Conservation (phyloP, 2,113 vertebrate genomes). For the Pedionomus torquatus region DNA sequence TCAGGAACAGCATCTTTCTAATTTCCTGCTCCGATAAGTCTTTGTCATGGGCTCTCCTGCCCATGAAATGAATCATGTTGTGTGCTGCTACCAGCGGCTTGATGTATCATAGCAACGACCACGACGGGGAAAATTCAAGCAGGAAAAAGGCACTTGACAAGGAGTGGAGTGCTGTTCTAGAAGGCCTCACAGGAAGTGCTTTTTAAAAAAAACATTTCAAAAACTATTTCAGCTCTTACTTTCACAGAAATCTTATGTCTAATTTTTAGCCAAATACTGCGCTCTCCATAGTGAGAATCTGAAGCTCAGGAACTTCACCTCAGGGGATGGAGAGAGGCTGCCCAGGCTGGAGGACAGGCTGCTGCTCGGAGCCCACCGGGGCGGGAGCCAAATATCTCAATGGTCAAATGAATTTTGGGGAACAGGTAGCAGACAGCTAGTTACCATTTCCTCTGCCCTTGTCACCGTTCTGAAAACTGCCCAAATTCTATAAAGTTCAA, state of each 20-base stretch:
- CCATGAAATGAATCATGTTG: slow-evolving; percentile 59
- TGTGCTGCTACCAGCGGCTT: neutral
- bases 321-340: neutral
- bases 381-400: neutral
- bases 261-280: neutral
- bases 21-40: slow-evolving; percentile 59
- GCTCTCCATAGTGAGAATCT: neutral
- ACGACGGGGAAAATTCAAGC: neutral
- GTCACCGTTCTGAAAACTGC: neutral
- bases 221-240: neutral
- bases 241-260: neutral
- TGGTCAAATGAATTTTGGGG: neutral
- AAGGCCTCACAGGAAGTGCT: neutral
- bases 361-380: neutral
- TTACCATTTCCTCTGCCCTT: neutral
- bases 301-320: neutral
- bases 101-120: neutral
- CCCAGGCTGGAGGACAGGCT: too few relatives aligned
- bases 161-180: neutral
- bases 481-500: neutral
- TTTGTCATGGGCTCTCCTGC: slow-evolving; percentile 53
- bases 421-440: neutral
- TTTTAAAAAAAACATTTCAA: neutral
- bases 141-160: neutral
- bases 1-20: slow-evolving; percentile 33